phyloP scores from a whole-genome alignment of 2,888 invertebrate genomes.

The Dexiosoma caninum region DNA sequence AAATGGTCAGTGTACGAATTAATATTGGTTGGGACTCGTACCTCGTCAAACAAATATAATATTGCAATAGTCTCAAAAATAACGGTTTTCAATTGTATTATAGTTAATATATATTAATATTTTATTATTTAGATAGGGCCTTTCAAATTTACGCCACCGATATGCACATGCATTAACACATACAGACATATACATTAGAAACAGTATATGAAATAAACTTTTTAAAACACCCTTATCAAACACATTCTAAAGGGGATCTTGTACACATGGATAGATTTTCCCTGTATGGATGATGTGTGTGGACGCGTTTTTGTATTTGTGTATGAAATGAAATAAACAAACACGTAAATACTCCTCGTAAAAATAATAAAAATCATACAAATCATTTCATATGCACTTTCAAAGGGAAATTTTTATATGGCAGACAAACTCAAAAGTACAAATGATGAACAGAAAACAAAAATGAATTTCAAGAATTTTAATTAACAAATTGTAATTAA shows the following conservation, averaged over 20 bases:
- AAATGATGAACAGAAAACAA: neutral
- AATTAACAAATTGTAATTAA: constrained; percentile 56
- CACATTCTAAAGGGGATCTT: neutral
- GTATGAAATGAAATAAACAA: constrained; percentile 22
- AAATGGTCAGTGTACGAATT: too few species aligned
- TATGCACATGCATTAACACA: neutral
- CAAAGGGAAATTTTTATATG: constrained; percentile 14
- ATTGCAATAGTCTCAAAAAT: too few species aligned
- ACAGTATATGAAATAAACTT: neutral
- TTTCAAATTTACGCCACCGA: too few species aligned
- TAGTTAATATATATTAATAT: too few species aligned
- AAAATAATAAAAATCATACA: constrained; percentile 22
- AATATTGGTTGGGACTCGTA: too few species aligned
- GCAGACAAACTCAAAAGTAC: neutral
- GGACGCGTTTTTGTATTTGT: neutral
- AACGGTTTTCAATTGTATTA: too few species aligned
- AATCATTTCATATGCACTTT: constrained; percentile 30
- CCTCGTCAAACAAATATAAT: too few species aligned
- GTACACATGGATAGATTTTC: neutral
- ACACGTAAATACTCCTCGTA: neutral
- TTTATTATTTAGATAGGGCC: too few species aligned
- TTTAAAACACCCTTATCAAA: constrained; percentile 33
- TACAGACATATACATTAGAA: neutral
- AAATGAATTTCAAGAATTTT: constrained; percentile 36
- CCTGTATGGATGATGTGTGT: neutral